Base-by-base conservation (phyloP, 2,797 vertebrate species). In the Microchirus variegatus region DNA sequence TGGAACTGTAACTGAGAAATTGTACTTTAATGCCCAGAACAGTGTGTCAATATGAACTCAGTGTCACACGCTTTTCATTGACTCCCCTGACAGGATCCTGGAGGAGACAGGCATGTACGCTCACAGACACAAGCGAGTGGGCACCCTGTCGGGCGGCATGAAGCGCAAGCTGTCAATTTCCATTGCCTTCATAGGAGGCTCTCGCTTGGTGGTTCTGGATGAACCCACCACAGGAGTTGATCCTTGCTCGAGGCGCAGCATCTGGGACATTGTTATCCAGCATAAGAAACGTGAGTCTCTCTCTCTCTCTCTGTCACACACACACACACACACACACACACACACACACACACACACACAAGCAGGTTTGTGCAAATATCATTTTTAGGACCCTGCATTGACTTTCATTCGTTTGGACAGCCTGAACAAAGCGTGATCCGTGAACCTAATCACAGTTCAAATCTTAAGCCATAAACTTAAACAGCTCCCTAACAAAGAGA, bases 161-260 rank as follows among this genome's bases (percentile, higher is more conserved):
- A 99, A 95, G 88, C 95, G 97, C 73, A 99, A 99, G 80, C 92
- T 99, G 54, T 99, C 98, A 40, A 99, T 99, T 85, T 96, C 95
- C 79, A 99, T 99, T 48, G 98, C 97, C 70, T 96, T 99, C 56
- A 96, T 99, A 26, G 98, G 97, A 43, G 96, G 96, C 75, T 99
- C 98, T 2, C 95, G 91, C 15, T 90, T 98, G 80, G 96, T 99
- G 63, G 96, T 99, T 78, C 83, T 99, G 75, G 98, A 99, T 77
- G 98, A 99, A 81, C 98, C 98, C 53, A 99, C 97, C 73, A 98
- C 97, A 2, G 98, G 98, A 3, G 95, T 99, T 31, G 98, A 99
- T 84, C 97, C 98, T 0, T 99, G 98, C 88, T 99, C 97, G 59
- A 91, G 98, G 49, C 93, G 97, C 69, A 95, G 93, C 78, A 99